Base-by-base conservation (phyloP, 2,113 vertebrate genomes). In the Hepsetus odoe region DNA sequence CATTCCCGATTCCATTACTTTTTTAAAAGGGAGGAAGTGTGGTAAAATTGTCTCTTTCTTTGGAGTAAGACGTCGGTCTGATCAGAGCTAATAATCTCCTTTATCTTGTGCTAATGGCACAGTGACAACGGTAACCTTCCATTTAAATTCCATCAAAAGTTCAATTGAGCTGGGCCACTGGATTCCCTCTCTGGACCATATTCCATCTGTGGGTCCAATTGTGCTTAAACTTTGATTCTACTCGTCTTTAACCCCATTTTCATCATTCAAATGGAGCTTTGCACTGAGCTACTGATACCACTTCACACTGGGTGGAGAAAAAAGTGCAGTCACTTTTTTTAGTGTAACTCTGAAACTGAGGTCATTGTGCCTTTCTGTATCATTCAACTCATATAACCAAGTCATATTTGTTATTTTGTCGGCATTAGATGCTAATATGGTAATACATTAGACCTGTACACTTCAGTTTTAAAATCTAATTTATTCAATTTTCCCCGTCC, bases 51-150 rank as follows among this genome's bases (percentile, higher is more conserved):
- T 89, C 89, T 87, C 84, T 91, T 90, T 88, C 79, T 82, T 84
- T 84, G 42, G 81, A 87, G 79, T 84, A 87, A 90, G 88, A 88
- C 87, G 69, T 89, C 51, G 88, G 81, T 86, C 80, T 88, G 87
- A 90, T 93, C 85, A 20, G 77, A 74, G 74, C 83, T 92, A 92
- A 93, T 91, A 91, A 93, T 91, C 89, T 90, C 86, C 73, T 91
- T 85, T 88, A 89, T 90, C 86, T 83, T 9, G 56, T 66, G 83
- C 85, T 92, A 93, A 94, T 91, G 86, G 87, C 81, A 80, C 30
- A 35, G 82, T 65, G 82, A 86, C 85, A 86, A 84, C 80, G 71
- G 68, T 81, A 86, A 90, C 85, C 88, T 87, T 77, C 85, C 86
- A 86, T 92, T 92, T 91, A 88, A 88, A 88, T 89, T 86, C 64